Evolutionary conservation across 2,888 invertebrate genomes (phyloP), one percentile per base, ranked within the genome.

Genomic region (Thymelicus lineola): DNA sequence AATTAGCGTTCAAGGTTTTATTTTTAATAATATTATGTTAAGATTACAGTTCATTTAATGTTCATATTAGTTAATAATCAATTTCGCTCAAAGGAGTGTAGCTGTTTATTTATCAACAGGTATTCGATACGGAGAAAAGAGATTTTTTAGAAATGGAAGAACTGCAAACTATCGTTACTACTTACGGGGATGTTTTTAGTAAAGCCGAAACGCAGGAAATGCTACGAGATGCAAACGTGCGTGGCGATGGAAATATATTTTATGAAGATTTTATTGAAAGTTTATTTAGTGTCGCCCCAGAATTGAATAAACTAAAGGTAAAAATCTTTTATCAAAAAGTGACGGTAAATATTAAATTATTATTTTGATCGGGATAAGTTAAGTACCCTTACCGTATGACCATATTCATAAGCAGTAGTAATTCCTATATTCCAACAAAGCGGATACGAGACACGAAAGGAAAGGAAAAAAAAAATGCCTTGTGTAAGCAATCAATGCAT

Each of bases 41-140:
- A 28, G 10, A 28, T 28, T 20, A 9, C 0, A 28, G 20, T 1
- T 38, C 7, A 36, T 36, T 9, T 38, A 38, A 9, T 7, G 9
- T n/a, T 9, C 2, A 42, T 42, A 12, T 42, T 42, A 42, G 0
- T 12, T 42, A 12, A 1, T 42, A 42, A 42, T 9, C 12, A 12
- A 1, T 42, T 7, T 38, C 9, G 3, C 12, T 42, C 42, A 42
- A 42, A 12, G 0, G 9, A 10, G 9, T 0, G 12, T 42, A 9
- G 12, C 10, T 35, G n/a, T 35, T 35, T 17, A 5, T n/a, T 53
- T 36, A 42, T 7, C 10, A 42, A 5, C 72, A 93, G 93, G 81
- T 91, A 6, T 93, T 93, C 71, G 93, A 93, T 78, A 88, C 89
- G 36, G 93, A 93, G 79, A 82, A 87, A 6, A 81, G 90, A 65